Evolutionary conservation across 2,113 vertebrate species (phyloP), one percentile per base, ranked within the genome.

Genomic region (Zapus hudsonius): DNA sequence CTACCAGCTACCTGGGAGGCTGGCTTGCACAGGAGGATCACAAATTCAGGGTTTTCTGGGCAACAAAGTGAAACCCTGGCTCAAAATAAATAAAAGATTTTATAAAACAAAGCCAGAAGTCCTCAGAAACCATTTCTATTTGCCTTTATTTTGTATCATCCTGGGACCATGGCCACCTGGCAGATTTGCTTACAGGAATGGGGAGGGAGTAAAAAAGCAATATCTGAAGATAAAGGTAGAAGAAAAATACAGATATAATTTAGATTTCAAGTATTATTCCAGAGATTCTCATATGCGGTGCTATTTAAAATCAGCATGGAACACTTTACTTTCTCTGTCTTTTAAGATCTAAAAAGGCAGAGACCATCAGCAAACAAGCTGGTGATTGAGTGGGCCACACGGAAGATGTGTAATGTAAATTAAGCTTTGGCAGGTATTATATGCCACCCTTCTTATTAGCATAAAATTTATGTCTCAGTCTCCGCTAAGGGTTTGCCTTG

Each of bases 401-500:
- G 88, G 61, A 95, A 61, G 63, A 67, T 73, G 57, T 78, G 40
- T 74, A 36, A 63, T 74, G 1, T 82, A 94, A 94, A 89, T 93
- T 83, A 95, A 89, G 57, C 74, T 36, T 67, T 94, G 80, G 89
- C 76, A 95, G 57, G 22, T 96, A 84, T 69, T 78, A 85, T 33
- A 72, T 69, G 72, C 67, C 55, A 92, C 63, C 22, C 42, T 92
- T 95, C 33, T 91, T 84, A 90, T 90, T 92, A 94, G 69, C 47
- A 88, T 33, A 78, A 40, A 82, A 96, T 95, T 92, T 93, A 96
- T 78, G 70, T 93, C 57, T 90, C 36, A 69, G 31, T 61, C 36
- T 93, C 66, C 79, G 74, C 13, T 86, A 93, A 92, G 66, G 74
- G 87, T 93, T 75, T 79, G 25, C 57, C 23, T 29, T 40, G 25